phyloP scores from a whole-genome alignment of 2,888 invertebrate genomes.

The Acronicta leporina region DNA sequence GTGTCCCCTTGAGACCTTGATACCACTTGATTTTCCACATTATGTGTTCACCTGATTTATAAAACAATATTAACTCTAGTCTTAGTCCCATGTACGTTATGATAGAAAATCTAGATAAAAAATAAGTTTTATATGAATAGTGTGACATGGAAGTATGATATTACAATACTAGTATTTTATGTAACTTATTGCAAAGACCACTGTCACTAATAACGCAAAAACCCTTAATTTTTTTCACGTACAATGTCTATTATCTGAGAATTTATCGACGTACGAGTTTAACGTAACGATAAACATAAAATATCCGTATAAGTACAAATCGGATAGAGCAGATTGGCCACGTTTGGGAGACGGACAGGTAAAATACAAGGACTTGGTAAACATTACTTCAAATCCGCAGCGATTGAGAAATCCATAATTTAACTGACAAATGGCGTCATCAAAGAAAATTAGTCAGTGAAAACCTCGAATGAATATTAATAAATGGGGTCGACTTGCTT shows the following conservation, averaged over 20 bases:
- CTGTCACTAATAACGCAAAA: neutral
- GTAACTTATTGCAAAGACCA: neutral
- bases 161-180: too few relatives aligned
- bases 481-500: constrained; percentile 12
- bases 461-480: constrained; percentile 43
- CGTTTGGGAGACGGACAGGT: constrained; percentile 33
- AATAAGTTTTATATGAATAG: too few relatives aligned
- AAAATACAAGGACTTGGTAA: constrained; percentile 41
- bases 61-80: constrained; percentile 4
- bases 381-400: constrained; percentile 22
- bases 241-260: constrained; percentile 12
- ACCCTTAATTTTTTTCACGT: neutral
- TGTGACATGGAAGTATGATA: too few relatives aligned
- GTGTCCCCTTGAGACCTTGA: constrained; percentile 27
- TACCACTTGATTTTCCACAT: constrained; percentile 36
- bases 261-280: constrained; percentile 5
- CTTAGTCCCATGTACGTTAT: too few relatives aligned
- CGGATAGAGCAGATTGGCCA: constrained; percentile 37
- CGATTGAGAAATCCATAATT: constrained; percentile 23
- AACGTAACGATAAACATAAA: constrained; percentile 35
- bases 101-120: too few relatives aligned
- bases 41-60: constrained; percentile 21
- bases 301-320: constrained; percentile 33
- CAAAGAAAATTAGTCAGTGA: constrained; percentile 39
- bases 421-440: constrained; percentile 16